phyloP scores from a whole-genome alignment of 2,888 invertebrate species.

The Drosophila mimica region DNA sequence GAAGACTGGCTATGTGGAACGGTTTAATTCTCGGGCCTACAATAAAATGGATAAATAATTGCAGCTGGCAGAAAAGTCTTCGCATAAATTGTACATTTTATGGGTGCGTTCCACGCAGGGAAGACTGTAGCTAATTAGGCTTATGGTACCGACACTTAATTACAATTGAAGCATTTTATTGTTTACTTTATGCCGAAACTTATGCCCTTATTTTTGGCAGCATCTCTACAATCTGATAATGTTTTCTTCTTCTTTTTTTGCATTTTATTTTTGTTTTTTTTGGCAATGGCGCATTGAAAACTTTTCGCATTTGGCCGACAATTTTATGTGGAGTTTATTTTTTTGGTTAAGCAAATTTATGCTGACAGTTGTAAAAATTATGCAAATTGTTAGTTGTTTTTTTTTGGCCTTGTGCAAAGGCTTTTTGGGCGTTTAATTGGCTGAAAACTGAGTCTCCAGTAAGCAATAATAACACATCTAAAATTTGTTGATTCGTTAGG shows the following conservation, averaged over 20 bases:
- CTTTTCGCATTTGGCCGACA: conserved; percentile 62
- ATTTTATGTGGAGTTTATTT: conserved; percentile 56
- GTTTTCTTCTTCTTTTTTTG: conserved; percentile 9
- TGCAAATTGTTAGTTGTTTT: conserved; percentile 34
- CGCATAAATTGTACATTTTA: conserved; percentile 37
- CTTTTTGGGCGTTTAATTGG: conserved; percentile 30
- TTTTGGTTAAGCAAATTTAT: conserved; percentile 52
- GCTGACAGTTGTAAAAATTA: conserved; percentile 66
- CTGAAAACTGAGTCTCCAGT: conserved; percentile 18
- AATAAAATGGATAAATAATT: conserved; percentile 57
- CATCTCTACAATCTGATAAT: conserved; percentile 1
- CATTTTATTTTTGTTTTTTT: conserved; percentile 19
- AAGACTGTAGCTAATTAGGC: conserved; percentile 56
- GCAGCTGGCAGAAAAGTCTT: conserved; percentile 29
- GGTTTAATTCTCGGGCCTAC: background rate
- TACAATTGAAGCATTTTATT: conserved; percentile 67
- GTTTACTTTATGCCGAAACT: conserved; percentile 69
- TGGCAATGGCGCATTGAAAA: conserved; percentile 51
- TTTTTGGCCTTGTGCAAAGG: conserved; percentile 11
- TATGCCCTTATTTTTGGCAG: conserved; percentile 19
- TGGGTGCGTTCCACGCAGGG: conserved; percentile 9
- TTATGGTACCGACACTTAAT: conserved; percentile 57
- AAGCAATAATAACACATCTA: background rate
- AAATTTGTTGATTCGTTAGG: background rate
- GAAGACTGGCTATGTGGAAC: conserved; percentile 11